Base-by-base conservation (phyloP, 2,797 vertebrate genomes). In the Eospalax fontanierii region DNA sequence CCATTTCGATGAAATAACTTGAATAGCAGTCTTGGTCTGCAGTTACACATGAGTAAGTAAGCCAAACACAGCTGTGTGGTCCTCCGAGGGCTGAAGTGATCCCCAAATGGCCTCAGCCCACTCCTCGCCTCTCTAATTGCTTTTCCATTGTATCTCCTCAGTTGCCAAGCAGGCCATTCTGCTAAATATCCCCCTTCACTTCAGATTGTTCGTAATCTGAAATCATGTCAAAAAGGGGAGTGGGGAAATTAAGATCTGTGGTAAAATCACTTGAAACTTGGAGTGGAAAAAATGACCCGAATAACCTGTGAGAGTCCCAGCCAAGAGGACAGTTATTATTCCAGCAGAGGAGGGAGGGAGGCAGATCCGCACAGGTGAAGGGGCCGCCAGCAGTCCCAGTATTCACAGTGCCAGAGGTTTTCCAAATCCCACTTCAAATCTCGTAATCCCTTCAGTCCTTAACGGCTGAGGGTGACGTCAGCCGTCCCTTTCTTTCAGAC, bases 341-440 rank as follows among this genome's bases (percentile, higher is more conserved):
- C 96, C 96, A 1, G 76, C 71, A 80, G 91, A 90, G 94, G 96
- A 57, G 19, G 28, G 81, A 90, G 76, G 9, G 19, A 96, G 70
- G 30, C 22, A 0, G 89, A 95, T 95, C 97, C 90, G 70, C 85
- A 82, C 97, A 97, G 93, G 94, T 98, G 96, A 96, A 71, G 91
- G 96, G 85, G 88, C 80, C 83, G 92, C 96, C 93, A 91, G 85
- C 92, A 68, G 26, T 82, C 97, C 94, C 80, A 43, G n/a, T 87
- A 65, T 90, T 97, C 0, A 3, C 87, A 97, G 97, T 95, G 95
- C 96, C 89, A 97, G 97, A 97, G 96, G 95, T 89, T 97, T 96
- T 97, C 97, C 98, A 98, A 98, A 98, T 97, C 97, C 96, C 97
- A 16, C 95, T 97, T 97, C 93, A 98, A 98, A 97, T 97, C 98